Evolutionary conservation across 1,140 invertebrate species (phyloP).

Genomic region (Periplaneta americana): DNA sequence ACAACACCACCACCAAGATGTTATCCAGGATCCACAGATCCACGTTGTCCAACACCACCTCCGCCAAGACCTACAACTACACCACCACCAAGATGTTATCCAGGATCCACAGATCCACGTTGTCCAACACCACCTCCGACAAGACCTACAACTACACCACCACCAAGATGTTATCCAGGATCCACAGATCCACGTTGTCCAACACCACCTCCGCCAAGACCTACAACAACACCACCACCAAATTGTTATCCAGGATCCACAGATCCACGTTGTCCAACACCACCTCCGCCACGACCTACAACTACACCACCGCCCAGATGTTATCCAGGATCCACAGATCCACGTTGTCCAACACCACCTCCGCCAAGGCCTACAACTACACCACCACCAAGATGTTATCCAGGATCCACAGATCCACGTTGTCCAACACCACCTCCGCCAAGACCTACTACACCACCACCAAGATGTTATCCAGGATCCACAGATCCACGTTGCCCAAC

Average conservation of each 20-base stretch:
- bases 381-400: conserved; percentile 23
- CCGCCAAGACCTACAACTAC: conserved; percentile 23
- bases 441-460: conserved; percentile 8
- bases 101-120: conserved; percentile 33
- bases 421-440: conserved; percentile 23
- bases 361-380: not conserved
- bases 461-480: conserved; percentile 26
- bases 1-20: conserved; percentile 18
- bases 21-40: no score
- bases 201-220: not conserved
- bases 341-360: conserved; percentile 22
- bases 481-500: no score
- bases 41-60: no score
- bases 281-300: no score
- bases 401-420: conserved; percentile 28
- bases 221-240: not conserved
- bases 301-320: conserved; percentile 5
- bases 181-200: conserved; percentile 33
- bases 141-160: conserved; percentile 17
- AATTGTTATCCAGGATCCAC: conserved; percentile 25
- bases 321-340: conserved; percentile 27
- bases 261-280: no score
- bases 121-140: conserved; percentile 26
- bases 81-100: conserved; percentile 30
- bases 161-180: conserved; percentile 27